Conservation (phyloP, 2,797 vertebrate genomes). For the Microcaecilia unicolor region DNA sequence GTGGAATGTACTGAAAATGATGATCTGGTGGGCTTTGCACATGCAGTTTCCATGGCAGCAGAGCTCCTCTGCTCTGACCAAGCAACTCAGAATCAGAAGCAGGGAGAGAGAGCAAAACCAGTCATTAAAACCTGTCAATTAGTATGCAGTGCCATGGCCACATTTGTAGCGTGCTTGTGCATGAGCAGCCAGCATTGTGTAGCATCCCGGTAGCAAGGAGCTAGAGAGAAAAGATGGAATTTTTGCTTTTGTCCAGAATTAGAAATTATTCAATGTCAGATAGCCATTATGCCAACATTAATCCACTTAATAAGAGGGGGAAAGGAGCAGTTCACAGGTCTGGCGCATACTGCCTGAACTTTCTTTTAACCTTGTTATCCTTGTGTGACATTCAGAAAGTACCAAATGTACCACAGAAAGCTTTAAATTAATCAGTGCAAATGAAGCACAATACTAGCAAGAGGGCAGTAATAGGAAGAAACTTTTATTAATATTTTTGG, state of each 20-base stretch:
- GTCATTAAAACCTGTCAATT: constrained; percentile 78
- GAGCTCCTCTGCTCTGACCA: constrained; percentile 50
- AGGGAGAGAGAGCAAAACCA: constrained; percentile 49
- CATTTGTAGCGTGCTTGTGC: constrained; percentile 5
- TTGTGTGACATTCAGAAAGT: not conserved
- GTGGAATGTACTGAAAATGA: constrained; percentile 32
- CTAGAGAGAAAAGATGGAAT: not conserved
- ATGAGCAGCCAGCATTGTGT: not conserved
- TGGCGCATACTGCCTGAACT: fast-evolving
- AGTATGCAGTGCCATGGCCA: constrained; percentile 67
- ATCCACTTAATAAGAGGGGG: not conserved
- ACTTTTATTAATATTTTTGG: not conserved
- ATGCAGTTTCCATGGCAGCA: constrained; percentile 74
- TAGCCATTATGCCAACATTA: not conserved
- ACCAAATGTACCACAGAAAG: not conserved
- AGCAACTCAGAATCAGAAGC: constrained; percentile 43
- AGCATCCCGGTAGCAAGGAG: not conserved
- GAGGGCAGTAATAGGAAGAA: not conserved
- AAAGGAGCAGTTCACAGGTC: fast-evolving
- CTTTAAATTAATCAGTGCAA: not conserved
- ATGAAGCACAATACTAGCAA: not conserved
- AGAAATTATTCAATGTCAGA: not conserved
- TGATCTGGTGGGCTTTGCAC: constrained; percentile 38
- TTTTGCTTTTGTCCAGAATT: not conserved
- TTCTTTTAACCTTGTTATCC: too few species aligned